A percentile compares a stretch with the other conserved stretches of the same genome.
phyloP scores from a whole-genome alignment of 2,888 invertebrate genomes.

The Meiosimyza platycephala region DNA sequence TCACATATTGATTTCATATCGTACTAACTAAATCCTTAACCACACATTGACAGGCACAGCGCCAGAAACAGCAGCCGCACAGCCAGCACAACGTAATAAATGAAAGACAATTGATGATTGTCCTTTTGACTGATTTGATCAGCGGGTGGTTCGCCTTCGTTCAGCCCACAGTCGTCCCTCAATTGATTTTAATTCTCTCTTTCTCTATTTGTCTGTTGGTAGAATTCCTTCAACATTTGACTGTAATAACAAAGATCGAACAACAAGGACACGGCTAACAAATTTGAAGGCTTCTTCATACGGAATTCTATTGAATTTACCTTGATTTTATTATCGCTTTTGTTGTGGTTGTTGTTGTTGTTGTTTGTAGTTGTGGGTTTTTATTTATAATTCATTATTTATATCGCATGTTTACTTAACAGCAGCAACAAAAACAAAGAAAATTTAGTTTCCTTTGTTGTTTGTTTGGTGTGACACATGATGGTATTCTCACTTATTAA shows the following conservation, averaged over 20 bases:
- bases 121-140: conserved; percentile 11
- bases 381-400: conserved; percentile 24
- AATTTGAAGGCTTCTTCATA: conserved; percentile 1
- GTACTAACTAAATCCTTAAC: not conserved
- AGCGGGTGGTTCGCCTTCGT: not conserved
- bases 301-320: conserved; percentile 21
- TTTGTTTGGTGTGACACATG: conserved; percentile 20
- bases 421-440: conserved; percentile 15
- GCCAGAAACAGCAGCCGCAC: not conserved
- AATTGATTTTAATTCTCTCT: not conserved
- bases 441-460: not conserved
- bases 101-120: not conserved
- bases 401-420: conserved; percentile 11
- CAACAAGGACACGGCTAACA: not conserved
- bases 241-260: not conserved
- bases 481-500: conserved; percentile 28
- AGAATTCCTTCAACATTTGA: not conserved
- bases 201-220: not conserved
- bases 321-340: conserved; percentile 11
- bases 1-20: not conserved
- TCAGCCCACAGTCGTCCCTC: not conserved
- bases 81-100: too few relatives aligned
- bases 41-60: not conserved
- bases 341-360: conserved; percentile 16
- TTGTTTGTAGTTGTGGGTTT: conserved; percentile 11